Conservation (phyloP, 2,113 vertebrate genomes). For the Loxodonta africana region DNA sequence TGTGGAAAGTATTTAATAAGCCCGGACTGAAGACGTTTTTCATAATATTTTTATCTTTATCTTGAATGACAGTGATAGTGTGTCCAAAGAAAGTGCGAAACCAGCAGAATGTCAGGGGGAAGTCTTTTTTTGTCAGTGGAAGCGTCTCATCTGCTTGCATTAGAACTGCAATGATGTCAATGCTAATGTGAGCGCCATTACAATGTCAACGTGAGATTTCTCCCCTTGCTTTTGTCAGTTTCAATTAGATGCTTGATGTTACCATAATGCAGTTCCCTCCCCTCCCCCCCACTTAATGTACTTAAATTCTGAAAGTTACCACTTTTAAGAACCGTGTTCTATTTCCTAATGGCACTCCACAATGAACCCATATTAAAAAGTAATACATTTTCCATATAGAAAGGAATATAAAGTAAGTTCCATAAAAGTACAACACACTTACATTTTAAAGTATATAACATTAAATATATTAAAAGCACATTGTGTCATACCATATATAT, state of each 20-base stretch:
- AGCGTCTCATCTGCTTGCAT: slow-evolving; percentile 36
- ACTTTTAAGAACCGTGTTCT: slow-evolving; percentile 65
- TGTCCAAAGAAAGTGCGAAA: slow-evolving; percentile 48
- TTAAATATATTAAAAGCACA: slow-evolving; percentile 86
- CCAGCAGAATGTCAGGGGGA: not conserved
- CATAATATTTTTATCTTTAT: slow-evolving; percentile 66
- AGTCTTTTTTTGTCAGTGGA: slow-evolving; percentile 49
- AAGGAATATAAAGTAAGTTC: slow-evolving; percentile 82
- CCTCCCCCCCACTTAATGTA: slow-evolving; percentile 78
- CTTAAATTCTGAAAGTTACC: slow-evolving; percentile 72
- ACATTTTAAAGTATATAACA: slow-evolving; percentile 82
- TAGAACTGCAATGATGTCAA: slow-evolving; percentile 60
- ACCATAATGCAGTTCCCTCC: slow-evolving; percentile 60
- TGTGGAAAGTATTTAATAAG: slow-evolving; percentile 13
- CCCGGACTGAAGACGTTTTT: slow-evolving; percentile 40
- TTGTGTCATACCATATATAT: slow-evolving; percentile 82
- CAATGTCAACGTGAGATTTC: not conserved
- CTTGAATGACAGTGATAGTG: slow-evolving; percentile 63
- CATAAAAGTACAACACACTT: slow-evolving; percentile 84
- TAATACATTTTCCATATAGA: slow-evolving; percentile 80
- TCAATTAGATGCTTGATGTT: slow-evolving; percentile 77
- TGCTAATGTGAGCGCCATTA: slow-evolving; percentile 59
- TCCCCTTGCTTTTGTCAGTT: slow-evolving; percentile 74
- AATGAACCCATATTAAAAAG: slow-evolving; percentile 81
- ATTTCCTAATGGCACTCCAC: slow-evolving; percentile 81